phyloP scores from a whole-genome alignment of 1,140 invertebrate genomes.

The Nasonia giraulti region DNA sequence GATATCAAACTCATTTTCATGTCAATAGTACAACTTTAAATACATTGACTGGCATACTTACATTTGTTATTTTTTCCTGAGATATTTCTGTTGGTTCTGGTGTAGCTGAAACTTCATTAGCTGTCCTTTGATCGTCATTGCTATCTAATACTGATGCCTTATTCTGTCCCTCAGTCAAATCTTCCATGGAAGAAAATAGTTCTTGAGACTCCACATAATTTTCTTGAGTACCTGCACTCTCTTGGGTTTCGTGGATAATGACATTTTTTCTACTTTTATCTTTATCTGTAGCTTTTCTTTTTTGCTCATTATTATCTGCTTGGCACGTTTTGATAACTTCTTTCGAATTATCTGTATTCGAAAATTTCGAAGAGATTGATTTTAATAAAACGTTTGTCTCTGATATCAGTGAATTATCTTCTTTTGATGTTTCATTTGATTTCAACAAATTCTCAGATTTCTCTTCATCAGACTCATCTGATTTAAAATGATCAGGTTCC shows the following conservation, averaged over 20 bases:
- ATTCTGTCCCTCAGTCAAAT: background rate
- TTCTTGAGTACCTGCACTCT: background rate
- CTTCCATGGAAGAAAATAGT: constrained; percentile 28
- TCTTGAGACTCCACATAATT: constrained; percentile 31
- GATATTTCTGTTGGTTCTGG: background rate
- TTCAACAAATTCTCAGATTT: background rate
- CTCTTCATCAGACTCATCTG: background rate
- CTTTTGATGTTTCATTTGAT: background rate
- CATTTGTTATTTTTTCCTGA: constrained; percentile 39
- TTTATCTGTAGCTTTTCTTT: background rate
- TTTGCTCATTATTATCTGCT: background rate
- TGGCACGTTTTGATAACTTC: background rate
- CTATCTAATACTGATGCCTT: background rate
- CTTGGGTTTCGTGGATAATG: constrained; percentile 27
- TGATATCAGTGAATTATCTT: too few species aligned
- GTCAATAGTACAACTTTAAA: background rate
- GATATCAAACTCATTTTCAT: background rate
- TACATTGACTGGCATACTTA: constrained; percentile 23
- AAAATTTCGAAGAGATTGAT: background rate
- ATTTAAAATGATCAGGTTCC: background rate
- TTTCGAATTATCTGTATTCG: background rate
- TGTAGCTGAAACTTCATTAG: background rate
- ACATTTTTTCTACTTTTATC: background rate
- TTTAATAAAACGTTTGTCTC: background rate
- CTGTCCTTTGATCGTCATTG: background rate